Percentiles rank a stretch among this genome's conserved stretches.
Conservation (phyloP, 2,888 invertebrate genomes). For the Ochropacha duplaris region DNA sequence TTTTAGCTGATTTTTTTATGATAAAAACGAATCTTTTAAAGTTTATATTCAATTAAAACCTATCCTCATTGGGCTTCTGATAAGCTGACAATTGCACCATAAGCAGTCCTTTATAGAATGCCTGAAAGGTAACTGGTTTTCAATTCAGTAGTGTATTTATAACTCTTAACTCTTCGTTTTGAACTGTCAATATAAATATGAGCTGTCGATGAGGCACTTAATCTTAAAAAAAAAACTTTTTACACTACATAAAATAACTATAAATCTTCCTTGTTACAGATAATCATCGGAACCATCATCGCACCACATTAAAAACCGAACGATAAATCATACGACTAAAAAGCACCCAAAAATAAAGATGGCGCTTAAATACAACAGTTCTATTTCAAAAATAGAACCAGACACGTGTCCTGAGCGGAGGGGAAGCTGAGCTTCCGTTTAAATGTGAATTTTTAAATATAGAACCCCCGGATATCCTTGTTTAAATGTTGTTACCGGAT, state of each 20-base stretch:
- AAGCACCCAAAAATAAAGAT: conserved; percentile 57
- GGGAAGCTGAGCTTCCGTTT: conserved; percentile 61
- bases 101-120: no score
- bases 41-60: no score
- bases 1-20: no score
- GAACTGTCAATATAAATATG: background rate
- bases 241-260: background rate
- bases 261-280: conserved; percentile 56
- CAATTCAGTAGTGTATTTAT: no score
- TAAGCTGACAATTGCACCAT: no score
- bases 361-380: conserved; percentile 53
- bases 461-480: conserved; percentile 56
- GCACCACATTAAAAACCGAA: conserved; percentile 22
- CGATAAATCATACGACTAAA: conserved; percentile 46
- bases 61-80: no score
- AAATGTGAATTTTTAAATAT: conserved; percentile 66
- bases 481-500: conserved; percentile 44
- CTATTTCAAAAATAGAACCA: conserved; percentile 49
- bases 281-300: conserved; percentile 27
- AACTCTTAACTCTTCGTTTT: background rate
- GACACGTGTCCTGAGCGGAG: conserved; percentile 28
- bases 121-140: no score
- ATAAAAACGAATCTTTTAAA: no score
- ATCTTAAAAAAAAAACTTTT: background rate
- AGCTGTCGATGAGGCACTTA: background rate